These are phyloP conservation scores for Caenorhabditis uteleia DNA, from an alignment of 2,888 invertebrate genomes.

Conservation along the genomic window DNA sequence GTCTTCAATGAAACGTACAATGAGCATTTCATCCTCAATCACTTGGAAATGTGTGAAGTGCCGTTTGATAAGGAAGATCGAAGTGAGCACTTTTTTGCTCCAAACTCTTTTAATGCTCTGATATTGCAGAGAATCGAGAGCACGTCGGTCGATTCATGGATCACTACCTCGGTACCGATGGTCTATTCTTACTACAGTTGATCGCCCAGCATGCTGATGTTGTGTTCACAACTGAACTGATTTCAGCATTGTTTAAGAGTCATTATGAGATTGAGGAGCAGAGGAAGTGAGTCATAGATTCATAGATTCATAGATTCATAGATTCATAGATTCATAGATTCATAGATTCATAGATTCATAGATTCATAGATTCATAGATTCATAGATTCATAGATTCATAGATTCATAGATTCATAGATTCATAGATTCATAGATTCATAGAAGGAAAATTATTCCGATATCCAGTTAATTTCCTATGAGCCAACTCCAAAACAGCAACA, in stretches of 20 bases:
- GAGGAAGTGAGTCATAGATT: slow-evolving; percentile 50
- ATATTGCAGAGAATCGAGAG: slow-evolving; percentile 47
- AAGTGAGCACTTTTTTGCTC: slow-evolving; percentile 20
- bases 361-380: too few species aligned
- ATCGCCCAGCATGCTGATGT: slow-evolving; percentile 67
- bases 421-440: too few species aligned
- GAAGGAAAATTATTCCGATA: too few species aligned
- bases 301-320: too few species aligned
- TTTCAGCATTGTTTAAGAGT: slow-evolving; percentile 54
- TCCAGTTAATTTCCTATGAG: too few species aligned
- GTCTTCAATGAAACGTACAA: slow-evolving; percentile 57
- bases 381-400: too few species aligned
- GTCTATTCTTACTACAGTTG: slow-evolving; percentile 63
- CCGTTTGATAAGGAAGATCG: slow-evolving; percentile 46
- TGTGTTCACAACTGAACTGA: slow-evolving; percentile 60
- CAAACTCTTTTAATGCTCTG: too few species aligned
- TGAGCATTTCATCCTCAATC: slow-evolving; percentile 65
- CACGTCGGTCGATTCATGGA: slow-evolving; percentile 58
- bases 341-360: too few species aligned
- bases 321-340: too few species aligned
- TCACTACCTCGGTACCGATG: slow-evolving; percentile 65
- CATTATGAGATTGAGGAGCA: slow-evolving; percentile 62
- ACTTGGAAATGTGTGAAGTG: slow-evolving; percentile 66
- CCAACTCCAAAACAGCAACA: too few species aligned
- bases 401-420: too few species aligned